Base-by-base conservation (phyloP, 2,113 vertebrate species). In the Dipodomys spectabilis region DNA sequence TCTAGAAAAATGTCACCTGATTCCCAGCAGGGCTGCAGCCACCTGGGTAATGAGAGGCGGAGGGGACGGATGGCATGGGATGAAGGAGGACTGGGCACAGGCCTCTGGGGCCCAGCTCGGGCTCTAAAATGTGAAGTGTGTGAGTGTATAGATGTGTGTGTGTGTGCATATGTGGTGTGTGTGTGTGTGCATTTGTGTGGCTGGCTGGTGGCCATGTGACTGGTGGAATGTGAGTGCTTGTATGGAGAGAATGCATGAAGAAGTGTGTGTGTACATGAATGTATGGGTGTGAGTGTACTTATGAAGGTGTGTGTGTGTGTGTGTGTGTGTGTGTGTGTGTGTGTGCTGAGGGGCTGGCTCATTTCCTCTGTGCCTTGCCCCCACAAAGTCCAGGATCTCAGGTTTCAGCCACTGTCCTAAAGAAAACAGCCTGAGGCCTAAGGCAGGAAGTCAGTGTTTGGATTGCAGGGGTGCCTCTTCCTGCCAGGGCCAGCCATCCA, bases 391-490 rank as follows among this genome's bases (percentile, higher is more conserved):
- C 94, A 96, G 93, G 95, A 92, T 97, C 98, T 98, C 97, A 1
- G 13, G 86, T 98, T 98, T 97, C 98, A 97, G 97, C 97, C 81
- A 71, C 94, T 65, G 95, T 96, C 98, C 95, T 86, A 97, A 98
- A 96, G 98, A 97, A 98, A 98, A 97, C 97, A 98, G 95, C 95
- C 95, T 77, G 62, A 94, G 93, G 89, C 78, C 92, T 92, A 92
- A 95, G 96, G 97, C 98, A 98, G 98, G 98, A 99, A 99, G 98
- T 97, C 91, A 27, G 95, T 98, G 84, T 99, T 99, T 98, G 98
- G 98, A 95, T 97, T 98, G 98, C 98, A 95, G 96, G 98, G 96
- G 98, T 78, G 77, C 98, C 98, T 97, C 98, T 99, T 99, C 98
- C 95, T 96, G 92, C 81, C 32, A 25, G 35, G 11, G n/a, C 2